Conservation (phyloP, 1,140 invertebrate species). For the Acyrthosiphon pisum region DNA sequence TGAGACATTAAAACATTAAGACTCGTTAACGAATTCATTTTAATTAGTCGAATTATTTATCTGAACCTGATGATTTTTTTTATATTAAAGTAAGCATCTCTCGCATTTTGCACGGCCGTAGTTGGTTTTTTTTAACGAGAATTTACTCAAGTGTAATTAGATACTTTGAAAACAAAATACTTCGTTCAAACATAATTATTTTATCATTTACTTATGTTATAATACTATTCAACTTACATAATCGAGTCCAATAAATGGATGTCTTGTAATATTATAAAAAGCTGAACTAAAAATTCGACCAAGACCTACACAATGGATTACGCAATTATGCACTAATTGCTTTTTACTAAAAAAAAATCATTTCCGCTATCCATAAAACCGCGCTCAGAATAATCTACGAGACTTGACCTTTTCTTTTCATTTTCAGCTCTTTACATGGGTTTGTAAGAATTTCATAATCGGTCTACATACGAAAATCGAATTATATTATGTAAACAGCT, state of each 20-base stretch:
- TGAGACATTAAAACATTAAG: not conserved
- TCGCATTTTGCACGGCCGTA: not conserved
- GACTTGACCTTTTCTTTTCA: not conserved
- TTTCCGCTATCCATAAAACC: not conserved
- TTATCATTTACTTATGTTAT: not conserved
- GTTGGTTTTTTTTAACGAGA: not conserved
- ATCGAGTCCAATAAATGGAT: not conserved
- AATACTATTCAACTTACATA: not conserved
- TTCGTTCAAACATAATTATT: slow-evolving; percentile 14
- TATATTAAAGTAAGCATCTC: not conserved
- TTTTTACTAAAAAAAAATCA: not conserved
- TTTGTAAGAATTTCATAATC: not conserved
- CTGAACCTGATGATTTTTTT: not conserved
- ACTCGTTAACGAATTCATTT: slow-evolving; percentile 1
- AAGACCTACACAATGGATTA: not conserved
- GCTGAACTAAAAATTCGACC: not conserved
- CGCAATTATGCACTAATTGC: not conserved
- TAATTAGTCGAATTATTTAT: slow-evolving; percentile 18
- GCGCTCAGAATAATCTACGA: not conserved
- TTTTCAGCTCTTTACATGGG: not conserved
- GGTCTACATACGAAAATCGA: not conserved
- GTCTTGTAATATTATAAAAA: not conserved
- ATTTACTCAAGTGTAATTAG: slow-evolving; percentile 12
- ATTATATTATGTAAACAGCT: not conserved
- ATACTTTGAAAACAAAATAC: not conserved